Conservation (phyloP, 2,888 invertebrate genomes). For the Emmelina monodactyla region DNA sequence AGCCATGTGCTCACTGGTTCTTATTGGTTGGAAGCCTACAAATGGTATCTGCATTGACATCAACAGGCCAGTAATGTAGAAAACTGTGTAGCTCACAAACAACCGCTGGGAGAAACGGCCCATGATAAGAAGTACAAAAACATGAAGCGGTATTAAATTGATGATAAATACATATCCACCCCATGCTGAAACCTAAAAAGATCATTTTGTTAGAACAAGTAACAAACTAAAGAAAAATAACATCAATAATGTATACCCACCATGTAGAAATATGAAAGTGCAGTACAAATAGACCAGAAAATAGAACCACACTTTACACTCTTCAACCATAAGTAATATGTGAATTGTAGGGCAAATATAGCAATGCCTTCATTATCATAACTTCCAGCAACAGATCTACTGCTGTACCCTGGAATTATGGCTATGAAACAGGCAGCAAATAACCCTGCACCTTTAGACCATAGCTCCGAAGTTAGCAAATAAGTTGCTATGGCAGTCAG, state of each 20-base stretch:
- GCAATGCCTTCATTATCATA: slow-evolving; percentile 99
- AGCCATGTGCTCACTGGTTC: slow-evolving; percentile 99
- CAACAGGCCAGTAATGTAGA: slow-evolving; percentile 94
- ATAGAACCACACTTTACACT: slow-evolving; percentile 97
- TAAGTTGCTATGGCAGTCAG: slow-evolving; percentile 98
- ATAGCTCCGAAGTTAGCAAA: slow-evolving; percentile 95
- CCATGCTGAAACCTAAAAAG: slow-evolving; percentile 92
- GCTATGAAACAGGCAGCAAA: slow-evolving; percentile 99
- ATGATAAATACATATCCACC: slow-evolving; percentile 99
- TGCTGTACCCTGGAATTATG: slow-evolving; percentile 98
- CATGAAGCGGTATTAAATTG: slow-evolving; percentile 97
- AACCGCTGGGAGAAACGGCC: slow-evolving; percentile 92
- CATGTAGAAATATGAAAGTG: slow-evolving; percentile 99
- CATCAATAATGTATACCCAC: slow-evolving; percentile 61
- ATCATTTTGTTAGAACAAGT: slow-evolving; percentile 2
- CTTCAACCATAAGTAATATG: slow-evolving; percentile 98
- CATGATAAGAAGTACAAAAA: slow-evolving; percentile 93
- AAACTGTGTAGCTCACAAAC: slow-evolving; percentile 95
- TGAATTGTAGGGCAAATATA: slow-evolving; percentile 98
- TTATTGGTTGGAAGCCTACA: slow-evolving; percentile 97
- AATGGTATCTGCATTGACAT: slow-evolving; percentile 98
- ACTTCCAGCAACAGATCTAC: slow-evolving; percentile 98
- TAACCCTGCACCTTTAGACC: slow-evolving; percentile 95
- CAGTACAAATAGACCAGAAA: slow-evolving; percentile 94
- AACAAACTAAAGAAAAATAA: neutral